A percentile compares a stretch with the other conserved stretches of the same genome.
Evolutionary conservation across 92 coral and sea anemone species (phyloP).

Genomic region (Epizoanthus fatuus): DNA sequence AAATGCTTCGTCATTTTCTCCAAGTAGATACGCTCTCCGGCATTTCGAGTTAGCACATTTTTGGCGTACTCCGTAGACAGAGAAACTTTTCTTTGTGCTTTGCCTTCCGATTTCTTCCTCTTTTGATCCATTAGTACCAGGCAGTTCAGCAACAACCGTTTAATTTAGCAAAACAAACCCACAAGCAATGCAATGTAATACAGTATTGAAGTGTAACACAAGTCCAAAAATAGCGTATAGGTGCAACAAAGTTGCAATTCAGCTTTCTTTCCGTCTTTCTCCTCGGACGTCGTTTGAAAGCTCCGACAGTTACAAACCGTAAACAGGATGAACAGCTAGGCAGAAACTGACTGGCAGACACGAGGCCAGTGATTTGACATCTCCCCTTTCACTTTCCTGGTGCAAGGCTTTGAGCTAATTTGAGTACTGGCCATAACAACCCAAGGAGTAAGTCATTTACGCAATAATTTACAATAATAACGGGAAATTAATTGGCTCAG

Average conservation of each 20-base stretch:
- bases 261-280: not conserved
- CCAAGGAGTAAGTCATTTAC: too few relatives aligned
- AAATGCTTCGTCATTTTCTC: constrained; percentile 70
- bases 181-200: too few relatives aligned
- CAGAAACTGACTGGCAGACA: not conserved
- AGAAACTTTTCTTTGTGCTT: constrained; percentile 18
- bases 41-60: constrained; percentile 71
- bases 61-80: constrained; percentile 51
- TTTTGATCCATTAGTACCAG: not conserved
- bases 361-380: too few relatives aligned
- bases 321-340: not conserved
- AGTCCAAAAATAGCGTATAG: not conserved
- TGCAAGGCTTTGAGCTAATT: not conserved
- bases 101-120: not conserved
- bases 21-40: constrained; percentile 63
- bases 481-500: not conserved
- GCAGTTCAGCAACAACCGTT: too few relatives aligned
- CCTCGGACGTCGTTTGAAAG: too few relatives aligned
- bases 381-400: not conserved
- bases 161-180: too few relatives aligned
- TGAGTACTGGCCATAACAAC: not conserved
- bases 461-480: not conserved
- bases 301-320: not conserved
- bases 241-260: not conserved
- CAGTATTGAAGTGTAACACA: too few relatives aligned